Conservation (phyloP, 1,140 invertebrate genomes). For the Drosophila orosa region DNA sequence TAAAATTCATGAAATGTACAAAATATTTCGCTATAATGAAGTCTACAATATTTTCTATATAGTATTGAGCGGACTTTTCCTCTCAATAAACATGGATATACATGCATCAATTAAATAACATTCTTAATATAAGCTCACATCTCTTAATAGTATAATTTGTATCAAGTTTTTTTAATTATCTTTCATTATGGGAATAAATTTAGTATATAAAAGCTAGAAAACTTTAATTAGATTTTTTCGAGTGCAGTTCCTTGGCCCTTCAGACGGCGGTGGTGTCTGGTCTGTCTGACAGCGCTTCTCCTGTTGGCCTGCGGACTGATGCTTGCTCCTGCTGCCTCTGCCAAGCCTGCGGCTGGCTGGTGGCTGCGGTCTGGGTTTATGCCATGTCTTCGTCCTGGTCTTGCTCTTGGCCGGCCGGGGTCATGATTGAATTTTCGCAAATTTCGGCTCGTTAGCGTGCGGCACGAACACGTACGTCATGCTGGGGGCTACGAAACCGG, state of each 20-base stretch:
- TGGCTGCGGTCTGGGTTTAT: conserved; percentile 14
- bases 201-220: fast-evolving
- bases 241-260: conserved; percentile 10
- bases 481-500: conserved; percentile 59
- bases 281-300: conserved; percentile 29
- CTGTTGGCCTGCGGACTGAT: conserved; percentile 15
- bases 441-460: conserved; percentile 81
- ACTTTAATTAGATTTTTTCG: neutral
- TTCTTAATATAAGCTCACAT: too few relatives aligned
- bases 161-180: too few relatives aligned
- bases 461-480: conserved; percentile 66
- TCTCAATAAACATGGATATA: too few relatives aligned
- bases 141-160: too few relatives aligned
- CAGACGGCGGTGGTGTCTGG: conserved; percentile 12
- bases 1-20: neutral
- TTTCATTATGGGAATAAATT: neutral
- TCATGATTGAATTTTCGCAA: conserved; percentile 81
- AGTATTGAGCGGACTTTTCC: too few relatives aligned
- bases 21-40: too few relatives aligned
- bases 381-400: conserved; percentile 21
- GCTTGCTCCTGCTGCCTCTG: conserved; percentile 6
- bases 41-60: too few relatives aligned
- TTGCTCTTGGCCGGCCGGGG: conserved; percentile 50
- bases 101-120: too few relatives aligned
- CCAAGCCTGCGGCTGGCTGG: conserved; percentile 26